Conservation (phyloP, 2,113 vertebrate species). For the Phainopepla nitens region DNA sequence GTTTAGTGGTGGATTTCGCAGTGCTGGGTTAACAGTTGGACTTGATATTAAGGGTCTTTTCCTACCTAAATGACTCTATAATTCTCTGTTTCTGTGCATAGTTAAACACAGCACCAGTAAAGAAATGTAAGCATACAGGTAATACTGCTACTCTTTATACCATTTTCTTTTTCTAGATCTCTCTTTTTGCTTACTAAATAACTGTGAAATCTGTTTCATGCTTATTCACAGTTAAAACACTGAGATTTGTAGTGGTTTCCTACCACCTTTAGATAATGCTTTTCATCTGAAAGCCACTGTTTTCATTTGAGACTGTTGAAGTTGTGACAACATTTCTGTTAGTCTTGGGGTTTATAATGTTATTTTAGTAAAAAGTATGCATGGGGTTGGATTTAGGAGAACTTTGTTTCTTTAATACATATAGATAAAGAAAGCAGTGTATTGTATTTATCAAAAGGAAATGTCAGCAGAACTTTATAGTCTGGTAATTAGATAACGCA, state of each 20-base stretch:
- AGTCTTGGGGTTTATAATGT: slow-evolving; percentile 33
- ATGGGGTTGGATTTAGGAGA: slow-evolving; percentile 7
- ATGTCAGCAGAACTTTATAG: slow-evolving; percentile 69
- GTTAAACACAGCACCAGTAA: neutral
- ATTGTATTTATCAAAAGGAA: slow-evolving; percentile 67
- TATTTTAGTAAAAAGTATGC: slow-evolving; percentile 32
- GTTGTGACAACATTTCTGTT: slow-evolving; percentile 19
- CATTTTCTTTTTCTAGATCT: neutral
- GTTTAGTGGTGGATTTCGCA: neutral
- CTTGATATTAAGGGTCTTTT: neutral
- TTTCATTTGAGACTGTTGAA: neutral
- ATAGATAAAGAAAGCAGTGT: slow-evolving; percentile 52
- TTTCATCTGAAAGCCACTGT: neutral
- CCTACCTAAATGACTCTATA: neutral
- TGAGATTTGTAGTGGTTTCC: slow-evolving; percentile 7
- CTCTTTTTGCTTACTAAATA: neutral
- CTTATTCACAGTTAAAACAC: neutral
- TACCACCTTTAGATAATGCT: neutral
- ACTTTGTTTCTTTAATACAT: slow-evolving; percentile 45
- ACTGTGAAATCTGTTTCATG: neutral
- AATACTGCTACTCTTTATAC: neutral
- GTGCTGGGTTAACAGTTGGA: neutral
- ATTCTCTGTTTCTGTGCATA: neutral
- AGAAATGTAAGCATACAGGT: neutral
- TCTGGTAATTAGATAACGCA: slow-evolving; percentile 60